Evolutionary conservation across 2,888 invertebrate genomes (phyloP).

Genomic region (Carcina quercana): DNA sequence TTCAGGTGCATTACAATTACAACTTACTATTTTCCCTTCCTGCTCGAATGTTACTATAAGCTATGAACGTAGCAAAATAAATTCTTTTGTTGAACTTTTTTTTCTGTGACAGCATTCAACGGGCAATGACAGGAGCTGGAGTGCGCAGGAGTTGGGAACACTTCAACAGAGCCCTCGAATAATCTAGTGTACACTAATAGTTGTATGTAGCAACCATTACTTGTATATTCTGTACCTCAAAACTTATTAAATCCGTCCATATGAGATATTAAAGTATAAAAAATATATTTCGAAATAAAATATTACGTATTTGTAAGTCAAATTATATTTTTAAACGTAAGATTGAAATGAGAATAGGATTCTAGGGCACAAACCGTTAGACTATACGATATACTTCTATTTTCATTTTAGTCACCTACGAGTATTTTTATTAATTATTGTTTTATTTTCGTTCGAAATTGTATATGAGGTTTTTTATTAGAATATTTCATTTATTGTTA

Average conservation of each 20-base stretch:
- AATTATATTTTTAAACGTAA: conserved; percentile 4
- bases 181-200: conserved; percentile 28
- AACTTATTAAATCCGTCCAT: conserved; percentile 22
- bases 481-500: neutral
- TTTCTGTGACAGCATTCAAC: conserved; percentile 48
- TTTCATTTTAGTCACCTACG: conserved; percentile 64
- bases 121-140: conserved; percentile 29
- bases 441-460: conserved; percentile 21
- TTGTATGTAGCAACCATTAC: conserved; percentile 22
- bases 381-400: conserved; percentile 46
- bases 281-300: conserved; percentile 1
- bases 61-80: too few species aligned
- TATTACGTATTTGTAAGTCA: neutral
- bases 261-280: neutral
- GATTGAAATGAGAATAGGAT: conserved; percentile 71
- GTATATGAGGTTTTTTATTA: conserved; percentile 2
- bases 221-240: conserved; percentile 34
- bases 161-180: too few species aligned
- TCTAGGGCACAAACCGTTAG: conserved; percentile 36
- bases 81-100: too few species aligned
- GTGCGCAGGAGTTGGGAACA: too few species aligned
- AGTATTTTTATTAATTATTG: conserved; percentile 7
- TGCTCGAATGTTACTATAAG: too few species aligned
- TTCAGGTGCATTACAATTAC: too few species aligned
- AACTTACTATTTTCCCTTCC: too few species aligned